Conservation (phyloP, 2,888 invertebrate species). For the Clivina fossor region DNA sequence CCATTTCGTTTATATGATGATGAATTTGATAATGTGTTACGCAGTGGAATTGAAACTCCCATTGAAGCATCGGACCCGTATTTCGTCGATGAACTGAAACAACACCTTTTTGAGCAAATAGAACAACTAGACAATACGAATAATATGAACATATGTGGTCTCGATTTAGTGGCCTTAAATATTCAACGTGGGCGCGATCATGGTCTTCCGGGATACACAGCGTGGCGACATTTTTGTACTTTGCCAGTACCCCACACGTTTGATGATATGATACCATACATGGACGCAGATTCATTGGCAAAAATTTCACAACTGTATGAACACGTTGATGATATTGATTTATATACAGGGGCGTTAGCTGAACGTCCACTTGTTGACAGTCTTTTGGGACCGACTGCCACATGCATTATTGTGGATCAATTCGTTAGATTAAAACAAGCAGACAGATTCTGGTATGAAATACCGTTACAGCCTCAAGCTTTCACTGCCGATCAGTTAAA, state of each 20-base stretch:
- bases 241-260: constrained; percentile 64
- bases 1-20: constrained; percentile 70
- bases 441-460: constrained; percentile 90
- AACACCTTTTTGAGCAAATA: constrained; percentile 66
- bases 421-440: constrained; percentile 78
- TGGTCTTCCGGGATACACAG: constrained; percentile 76
- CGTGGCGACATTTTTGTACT: constrained; percentile 77
- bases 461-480: constrained; percentile 61
- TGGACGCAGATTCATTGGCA: constrained; percentile 65
- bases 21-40: constrained; percentile 65
- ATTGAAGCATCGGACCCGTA: constrained; percentile 64
- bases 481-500: constrained; percentile 76
- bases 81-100: constrained; percentile 66
- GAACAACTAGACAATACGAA: constrained; percentile 38
- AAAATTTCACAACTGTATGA: constrained; percentile 68
- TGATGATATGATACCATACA: constrained; percentile 62
- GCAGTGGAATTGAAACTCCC: constrained; percentile 67
- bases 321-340: constrained; percentile 79
- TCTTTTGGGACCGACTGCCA: constrained; percentile 81
- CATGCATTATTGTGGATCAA: constrained; percentile 83
- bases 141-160: constrained; percentile 58
- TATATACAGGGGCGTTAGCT: constrained; percentile 85
- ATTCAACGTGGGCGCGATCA: constrained; percentile 83
- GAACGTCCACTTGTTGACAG: constrained; percentile 72
- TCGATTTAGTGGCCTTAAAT: constrained; percentile 84